A percentile compares a stretch with the other conserved stretches of the same genome.
phyloP scores from a whole-genome alignment of 2,888 invertebrate genomes.

The Drosophila barbarae region DNA sequence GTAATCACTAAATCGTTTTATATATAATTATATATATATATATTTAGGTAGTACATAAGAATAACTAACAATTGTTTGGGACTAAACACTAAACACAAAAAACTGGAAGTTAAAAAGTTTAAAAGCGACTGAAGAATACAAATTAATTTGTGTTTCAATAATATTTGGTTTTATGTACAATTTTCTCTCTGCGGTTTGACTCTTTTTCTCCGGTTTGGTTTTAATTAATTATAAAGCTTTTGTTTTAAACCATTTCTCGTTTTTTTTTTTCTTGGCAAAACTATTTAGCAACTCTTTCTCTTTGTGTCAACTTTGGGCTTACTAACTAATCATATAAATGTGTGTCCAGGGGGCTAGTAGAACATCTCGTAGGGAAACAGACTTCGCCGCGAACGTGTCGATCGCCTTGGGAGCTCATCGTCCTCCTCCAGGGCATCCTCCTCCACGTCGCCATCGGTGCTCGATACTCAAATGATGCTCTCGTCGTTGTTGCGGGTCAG shows the following conservation, averaged over 20 bases:
- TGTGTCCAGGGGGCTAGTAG: conserved; percentile 50
- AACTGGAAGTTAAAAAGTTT: conserved; percentile 33
- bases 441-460: conserved; percentile 34
- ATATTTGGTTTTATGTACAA: conserved; percentile 30
- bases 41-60: conserved; percentile 14
- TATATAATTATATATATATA: conserved; percentile 19
- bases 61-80: conserved; percentile 39
- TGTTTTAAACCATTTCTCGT: conserved; percentile 46
- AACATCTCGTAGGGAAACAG: conserved; percentile 73
- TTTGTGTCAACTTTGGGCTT: conserved; percentile 37
- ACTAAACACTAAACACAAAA: conserved; percentile 37
- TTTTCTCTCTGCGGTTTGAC: conserved; percentile 15
- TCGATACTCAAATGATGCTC: conserved; percentile 79
- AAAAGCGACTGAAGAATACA: conserved; percentile 31
- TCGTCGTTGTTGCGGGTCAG: conserved; percentile 77
- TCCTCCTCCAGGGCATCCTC: conserved; percentile 36
- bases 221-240: conserved; percentile 62
- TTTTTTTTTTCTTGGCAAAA: conserved; percentile 40
- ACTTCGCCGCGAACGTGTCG: conserved; percentile 16
- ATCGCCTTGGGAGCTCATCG: conserved; percentile 25
- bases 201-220: conserved; percentile 5
- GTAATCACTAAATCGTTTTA: conserved; percentile 47
- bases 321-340: conserved; percentile 29
- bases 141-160: conserved; percentile 14
- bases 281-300: conserved; percentile 25